A percentile compares a stretch with the other conserved stretches of the same genome.
phyloP scores from a whole-genome alignment of 2,888 invertebrate species.

The Chalcis sispes region DNA sequence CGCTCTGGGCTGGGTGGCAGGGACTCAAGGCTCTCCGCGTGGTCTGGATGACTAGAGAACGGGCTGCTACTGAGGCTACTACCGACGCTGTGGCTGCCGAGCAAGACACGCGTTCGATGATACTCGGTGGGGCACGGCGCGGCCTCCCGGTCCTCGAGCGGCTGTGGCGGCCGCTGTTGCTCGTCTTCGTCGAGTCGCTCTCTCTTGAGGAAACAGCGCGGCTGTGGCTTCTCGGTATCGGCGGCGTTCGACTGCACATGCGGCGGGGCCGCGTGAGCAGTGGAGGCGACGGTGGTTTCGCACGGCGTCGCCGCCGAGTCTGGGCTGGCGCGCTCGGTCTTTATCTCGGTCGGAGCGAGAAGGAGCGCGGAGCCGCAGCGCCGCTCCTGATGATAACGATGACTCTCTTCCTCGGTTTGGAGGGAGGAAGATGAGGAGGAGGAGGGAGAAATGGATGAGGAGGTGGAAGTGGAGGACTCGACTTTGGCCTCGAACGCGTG shows the following conservation, averaged over 20 bases:
- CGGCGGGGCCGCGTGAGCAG: conserved; percentile 60
- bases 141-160: neutral
- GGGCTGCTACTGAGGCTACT: conserved; percentile 50
- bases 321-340: conserved; percentile 71
- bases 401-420: neutral
- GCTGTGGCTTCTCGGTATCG: conserved; percentile 49
- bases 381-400: neutral
- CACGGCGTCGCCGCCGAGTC: conserved; percentile 70
- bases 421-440: neutral
- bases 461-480: too few species aligned
- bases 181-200: conserved; percentile 31
- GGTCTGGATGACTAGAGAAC: conserved; percentile 17
- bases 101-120: conserved; percentile 11
- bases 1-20: conserved; percentile 65
- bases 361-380: neutral
- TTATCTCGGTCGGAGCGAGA: conserved; percentile 69
- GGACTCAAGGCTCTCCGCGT: conserved; percentile 57
- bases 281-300: conserved; percentile 61
- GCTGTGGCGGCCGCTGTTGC: neutral
- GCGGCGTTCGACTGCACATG: conserved; percentile 60
- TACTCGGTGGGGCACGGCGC: neutral
- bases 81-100: conserved; percentile 51
- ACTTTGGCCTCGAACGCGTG: conserved; percentile 23
- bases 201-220: neutral
- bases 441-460: neutral